Evolutionary conservation across 2,113 vertebrate genomes (phyloP).

Genomic region (Synchiropus splendidus): DNA sequence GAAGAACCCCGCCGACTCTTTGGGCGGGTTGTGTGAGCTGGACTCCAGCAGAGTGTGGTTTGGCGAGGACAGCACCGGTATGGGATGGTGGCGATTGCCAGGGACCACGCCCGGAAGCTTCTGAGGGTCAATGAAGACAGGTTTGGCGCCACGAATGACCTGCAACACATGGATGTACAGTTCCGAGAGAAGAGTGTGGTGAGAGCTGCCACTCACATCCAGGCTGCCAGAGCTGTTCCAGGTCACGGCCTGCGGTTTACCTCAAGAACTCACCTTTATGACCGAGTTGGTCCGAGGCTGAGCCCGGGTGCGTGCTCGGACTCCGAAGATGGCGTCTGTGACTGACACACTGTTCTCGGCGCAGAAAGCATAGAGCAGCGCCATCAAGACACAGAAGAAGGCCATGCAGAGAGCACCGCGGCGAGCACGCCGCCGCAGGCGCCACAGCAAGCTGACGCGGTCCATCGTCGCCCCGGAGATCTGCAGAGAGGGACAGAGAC

Average conservation of each 20-base stretch:
- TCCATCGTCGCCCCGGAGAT: slow-evolving; percentile 63
- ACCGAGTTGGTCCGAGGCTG: slow-evolving; percentile 59
- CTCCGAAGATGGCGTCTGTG: slow-evolving; percentile 64
- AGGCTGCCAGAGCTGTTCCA: background rate
- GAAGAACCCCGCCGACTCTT: slow-evolving; percentile 45
- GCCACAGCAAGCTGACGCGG: slow-evolving; percentile 63
- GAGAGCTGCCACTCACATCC: no score
- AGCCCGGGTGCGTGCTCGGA: slow-evolving; percentile 62
- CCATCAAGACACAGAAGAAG: slow-evolving; percentile 67
- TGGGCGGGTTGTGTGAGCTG: background rate
- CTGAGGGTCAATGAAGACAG: slow-evolving; percentile 59
- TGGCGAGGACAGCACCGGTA: slow-evolving; percentile 62
- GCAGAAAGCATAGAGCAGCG: slow-evolving; percentile 66
- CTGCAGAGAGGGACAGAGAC: slow-evolving; percentile 25
- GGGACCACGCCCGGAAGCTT: slow-evolving; percentile 67
- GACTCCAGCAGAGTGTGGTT: slow-evolving; percentile 40
- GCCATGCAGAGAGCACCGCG: slow-evolving; percentile 64
- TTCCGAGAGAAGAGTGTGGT: no score
- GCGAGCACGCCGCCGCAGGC: slow-evolving; percentile 63
- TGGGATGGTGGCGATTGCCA: slow-evolving; percentile 62
- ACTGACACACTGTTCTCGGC: slow-evolving; percentile 71
- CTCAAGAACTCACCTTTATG: slow-evolving; percentile 49
- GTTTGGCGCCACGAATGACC: slow-evolving; percentile 62
- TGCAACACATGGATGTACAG: slow-evolving; percentile 14
- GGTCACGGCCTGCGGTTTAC: no score